Evolutionary conservation across 2,888 invertebrate species (phyloP).

Genomic region (Cerceris ruficornis): DNA sequence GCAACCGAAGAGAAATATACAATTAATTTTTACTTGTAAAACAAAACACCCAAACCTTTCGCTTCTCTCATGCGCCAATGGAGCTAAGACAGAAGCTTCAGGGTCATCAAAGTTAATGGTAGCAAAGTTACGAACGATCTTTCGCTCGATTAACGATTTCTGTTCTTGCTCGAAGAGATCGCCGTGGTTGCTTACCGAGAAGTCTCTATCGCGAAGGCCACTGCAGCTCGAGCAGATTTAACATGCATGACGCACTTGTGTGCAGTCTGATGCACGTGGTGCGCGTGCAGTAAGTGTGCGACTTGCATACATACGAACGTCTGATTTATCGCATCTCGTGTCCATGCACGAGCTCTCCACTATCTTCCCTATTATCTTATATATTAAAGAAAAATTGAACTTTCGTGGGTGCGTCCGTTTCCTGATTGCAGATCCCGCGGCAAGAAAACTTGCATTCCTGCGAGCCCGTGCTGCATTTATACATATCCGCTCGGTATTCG

Average conservation of each 20-base stretch:
- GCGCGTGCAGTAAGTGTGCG: slow-evolving; percentile 36
- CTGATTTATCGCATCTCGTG: slow-evolving; percentile 61
- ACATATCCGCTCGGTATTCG: neutral
- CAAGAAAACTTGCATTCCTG: slow-evolving; percentile 34
- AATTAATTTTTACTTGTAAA: no score
- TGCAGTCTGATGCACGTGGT: slow-evolving; percentile 26
- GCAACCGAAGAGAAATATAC: no score
- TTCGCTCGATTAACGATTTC: slow-evolving; percentile 10
- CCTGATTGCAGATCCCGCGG: slow-evolving; percentile 42
- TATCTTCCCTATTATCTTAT: slow-evolving; percentile 63
- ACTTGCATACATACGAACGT: slow-evolving; percentile 38
- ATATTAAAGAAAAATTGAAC: slow-evolving; percentile 53
- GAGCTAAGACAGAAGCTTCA: no score
- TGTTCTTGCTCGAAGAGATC: slow-evolving; percentile 11
- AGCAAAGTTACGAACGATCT: neutral
- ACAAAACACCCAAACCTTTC: no score
- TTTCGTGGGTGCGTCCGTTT: slow-evolving; percentile 63
- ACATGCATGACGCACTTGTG: slow-evolving; percentile 46
- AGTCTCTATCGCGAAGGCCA: slow-evolving; percentile 46
- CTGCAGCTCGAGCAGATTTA: slow-evolving; percentile 28
- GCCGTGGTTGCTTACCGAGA: slow-evolving; percentile 23
- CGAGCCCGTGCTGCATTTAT: neutral
- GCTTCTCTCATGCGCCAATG: no score
- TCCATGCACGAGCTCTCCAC: slow-evolving; percentile 33
- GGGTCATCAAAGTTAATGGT: neutral